These are phyloP conservation scores for Corella eumyota DNA, from an alignment of 23 tunicate genomes.

Conservation along the genomic window DNA sequence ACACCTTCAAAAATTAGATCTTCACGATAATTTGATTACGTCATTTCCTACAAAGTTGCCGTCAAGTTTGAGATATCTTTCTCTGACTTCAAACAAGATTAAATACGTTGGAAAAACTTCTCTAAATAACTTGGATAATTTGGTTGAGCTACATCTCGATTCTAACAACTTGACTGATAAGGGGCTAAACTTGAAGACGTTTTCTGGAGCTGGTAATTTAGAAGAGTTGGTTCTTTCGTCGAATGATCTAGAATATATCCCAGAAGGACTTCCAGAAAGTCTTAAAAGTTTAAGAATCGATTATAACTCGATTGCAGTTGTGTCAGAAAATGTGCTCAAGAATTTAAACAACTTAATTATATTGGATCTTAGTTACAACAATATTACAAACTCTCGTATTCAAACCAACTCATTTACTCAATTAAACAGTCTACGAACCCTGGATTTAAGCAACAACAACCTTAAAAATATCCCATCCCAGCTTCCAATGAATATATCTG, in stretches of 20 bases:
- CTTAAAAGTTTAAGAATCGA: conserved; percentile 16
- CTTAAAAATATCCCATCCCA: conserved; percentile 33
- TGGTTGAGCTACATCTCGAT: conserved; percentile 17
- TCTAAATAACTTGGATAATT: conserved; percentile 13
- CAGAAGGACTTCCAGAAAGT: conserved; percentile 21
- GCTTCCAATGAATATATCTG: conserved; percentile 33
- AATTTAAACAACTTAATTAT: conserved; percentile 5
- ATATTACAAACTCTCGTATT: conserved; percentile 3
- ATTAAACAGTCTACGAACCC: conserved; percentile 3
- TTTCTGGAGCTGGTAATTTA: conserved; percentile 8
- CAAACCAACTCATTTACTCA: background rate
- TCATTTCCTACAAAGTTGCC: conserved; percentile 49
- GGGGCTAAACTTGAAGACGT: conserved; percentile 13
- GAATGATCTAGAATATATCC: conserved; percentile 24
- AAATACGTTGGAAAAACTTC: conserved; percentile 41
- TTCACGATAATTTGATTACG: conserved; percentile 38
- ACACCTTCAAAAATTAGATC: conserved; percentile 13
- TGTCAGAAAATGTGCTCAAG: conserved; percentile 4
- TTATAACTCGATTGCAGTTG: conserved; percentile 10
- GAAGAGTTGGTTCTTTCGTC: conserved; percentile 17
- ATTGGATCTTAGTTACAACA: conserved; percentile 28
- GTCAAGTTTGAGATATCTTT: conserved; percentile 9
- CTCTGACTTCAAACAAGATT: conserved; percentile 21
- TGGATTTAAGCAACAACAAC: conserved; percentile 28
- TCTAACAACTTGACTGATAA: conserved; percentile 42